Conservation (phyloP, 2,113 vertebrate genomes). For the Mus pahari region DNA sequence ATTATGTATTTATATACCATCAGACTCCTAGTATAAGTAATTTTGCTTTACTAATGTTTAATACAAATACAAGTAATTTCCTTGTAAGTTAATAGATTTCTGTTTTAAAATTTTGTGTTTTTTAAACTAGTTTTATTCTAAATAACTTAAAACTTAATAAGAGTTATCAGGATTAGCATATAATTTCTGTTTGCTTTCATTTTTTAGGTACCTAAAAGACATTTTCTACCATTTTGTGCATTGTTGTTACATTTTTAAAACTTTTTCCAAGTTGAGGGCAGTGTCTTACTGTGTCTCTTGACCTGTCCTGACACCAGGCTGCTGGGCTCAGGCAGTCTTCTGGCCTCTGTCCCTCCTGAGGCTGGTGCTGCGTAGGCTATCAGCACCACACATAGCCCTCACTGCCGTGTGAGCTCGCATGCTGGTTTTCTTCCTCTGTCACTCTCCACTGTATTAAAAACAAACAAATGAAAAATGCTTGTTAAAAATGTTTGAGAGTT, state of each 20-base stretch:
- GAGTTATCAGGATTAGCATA: not conserved
- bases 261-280: not conserved
- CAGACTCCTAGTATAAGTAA: not conserved
- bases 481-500: not conserved
- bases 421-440: not conserved
- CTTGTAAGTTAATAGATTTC: not conserved
- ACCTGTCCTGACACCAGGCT: too few species aligned
- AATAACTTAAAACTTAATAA: constrained; percentile 47
- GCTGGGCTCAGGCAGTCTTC: not conserved
- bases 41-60: not conserved
- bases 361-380: not conserved
- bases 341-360: not conserved
- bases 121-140: constrained; percentile 49
- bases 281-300: not conserved
- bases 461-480: not conserved
- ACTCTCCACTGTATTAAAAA: not conserved
- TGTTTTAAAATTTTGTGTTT: constrained; percentile 29
- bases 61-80: not conserved
- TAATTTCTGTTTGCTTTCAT: constrained; percentile 36
- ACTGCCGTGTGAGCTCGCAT: not conserved
- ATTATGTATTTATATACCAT: not conserved
- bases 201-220: constrained; percentile 11
- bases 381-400: not conserved
- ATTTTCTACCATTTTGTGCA: not conserved
- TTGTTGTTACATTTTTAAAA: not conserved